Percentiles rank a stretch among this genome's conserved stretches.
Evolutionary conservation across 2,888 invertebrate genomes (phyloP).

Genomic region (Philonicus albiceps): DNA sequence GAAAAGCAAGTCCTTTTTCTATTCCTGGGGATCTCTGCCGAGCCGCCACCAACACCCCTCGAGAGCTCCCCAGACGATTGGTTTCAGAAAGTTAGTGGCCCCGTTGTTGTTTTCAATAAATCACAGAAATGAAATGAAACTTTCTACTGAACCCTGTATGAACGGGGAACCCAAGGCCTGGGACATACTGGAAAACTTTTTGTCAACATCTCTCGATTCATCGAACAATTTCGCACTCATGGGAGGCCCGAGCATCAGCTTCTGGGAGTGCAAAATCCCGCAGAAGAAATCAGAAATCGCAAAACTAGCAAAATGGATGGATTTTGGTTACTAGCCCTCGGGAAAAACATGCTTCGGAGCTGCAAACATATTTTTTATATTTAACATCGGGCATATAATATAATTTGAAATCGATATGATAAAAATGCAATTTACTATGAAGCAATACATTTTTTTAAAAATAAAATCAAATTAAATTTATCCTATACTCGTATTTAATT

Average conservation of each 20-base stretch:
- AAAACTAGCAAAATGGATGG: background rate
- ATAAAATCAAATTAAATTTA: background rate
- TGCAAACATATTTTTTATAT: background rate
- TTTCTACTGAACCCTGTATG: background rate
- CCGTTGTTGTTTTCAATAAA: background rate
- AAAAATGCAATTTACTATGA: background rate
- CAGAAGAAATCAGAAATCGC: background rate
- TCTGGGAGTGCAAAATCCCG: background rate
- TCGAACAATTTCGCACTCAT: background rate
- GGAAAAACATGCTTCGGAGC: background rate
- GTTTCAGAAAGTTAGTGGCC: background rate
- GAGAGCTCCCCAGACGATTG: background rate
- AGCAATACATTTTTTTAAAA: background rate
- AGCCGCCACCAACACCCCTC: background rate
- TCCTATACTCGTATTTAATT: background rate
- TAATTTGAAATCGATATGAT: background rate
- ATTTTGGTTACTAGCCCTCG: background rate
- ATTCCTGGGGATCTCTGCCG: background rate
- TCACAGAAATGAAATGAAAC: background rate
- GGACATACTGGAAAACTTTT: background rate
- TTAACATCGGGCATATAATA: background rate
- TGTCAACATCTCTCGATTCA: background rate
- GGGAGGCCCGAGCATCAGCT: background rate
- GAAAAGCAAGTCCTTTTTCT: background rate
- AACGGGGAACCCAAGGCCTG: background rate